Evolutionary conservation across 2,113 vertebrate genomes (phyloP).

Genomic region (Aythya baeri): DNA sequence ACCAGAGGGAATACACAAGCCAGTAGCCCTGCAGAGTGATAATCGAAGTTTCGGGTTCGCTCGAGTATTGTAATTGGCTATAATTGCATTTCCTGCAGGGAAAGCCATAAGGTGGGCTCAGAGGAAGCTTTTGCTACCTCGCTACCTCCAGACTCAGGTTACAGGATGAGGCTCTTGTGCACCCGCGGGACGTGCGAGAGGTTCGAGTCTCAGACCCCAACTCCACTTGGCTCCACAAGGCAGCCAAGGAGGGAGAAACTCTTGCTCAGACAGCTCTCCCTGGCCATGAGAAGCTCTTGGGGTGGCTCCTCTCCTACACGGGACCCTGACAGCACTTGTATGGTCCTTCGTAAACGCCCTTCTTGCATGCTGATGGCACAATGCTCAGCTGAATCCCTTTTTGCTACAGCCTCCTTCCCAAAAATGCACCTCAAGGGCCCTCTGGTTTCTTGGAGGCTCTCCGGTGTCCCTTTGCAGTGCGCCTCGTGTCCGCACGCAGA

Average conservation of each 20-base stretch:
- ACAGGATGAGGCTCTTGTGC: background rate
- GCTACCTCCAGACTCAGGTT: background rate
- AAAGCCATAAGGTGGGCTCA: background rate
- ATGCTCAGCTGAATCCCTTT: background rate
- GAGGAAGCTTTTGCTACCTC: background rate
- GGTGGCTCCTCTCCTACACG: background rate
- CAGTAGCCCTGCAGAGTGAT: background rate
- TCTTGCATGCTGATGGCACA: accelerated
- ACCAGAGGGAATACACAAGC: accelerated
- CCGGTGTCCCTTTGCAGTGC: background rate
- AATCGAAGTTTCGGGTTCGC: background rate
- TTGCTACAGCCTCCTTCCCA: background rate
- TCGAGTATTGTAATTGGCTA: background rate
- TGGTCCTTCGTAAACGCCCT: background rate
- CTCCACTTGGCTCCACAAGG: background rate
- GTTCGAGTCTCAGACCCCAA: background rate
- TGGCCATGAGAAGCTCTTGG: background rate
- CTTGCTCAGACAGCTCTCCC: background rate
- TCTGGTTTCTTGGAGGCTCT: background rate
- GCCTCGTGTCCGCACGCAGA: background rate
- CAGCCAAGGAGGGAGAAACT: background rate
- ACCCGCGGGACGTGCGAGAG: accelerated
- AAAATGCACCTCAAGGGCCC: background rate
- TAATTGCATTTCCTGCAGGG: background rate
- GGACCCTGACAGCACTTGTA: background rate